These are phyloP conservation scores for Pheosia tremula DNA, from an alignment of 2,888 invertebrate genomes.

Conservation along the genomic window DNA sequence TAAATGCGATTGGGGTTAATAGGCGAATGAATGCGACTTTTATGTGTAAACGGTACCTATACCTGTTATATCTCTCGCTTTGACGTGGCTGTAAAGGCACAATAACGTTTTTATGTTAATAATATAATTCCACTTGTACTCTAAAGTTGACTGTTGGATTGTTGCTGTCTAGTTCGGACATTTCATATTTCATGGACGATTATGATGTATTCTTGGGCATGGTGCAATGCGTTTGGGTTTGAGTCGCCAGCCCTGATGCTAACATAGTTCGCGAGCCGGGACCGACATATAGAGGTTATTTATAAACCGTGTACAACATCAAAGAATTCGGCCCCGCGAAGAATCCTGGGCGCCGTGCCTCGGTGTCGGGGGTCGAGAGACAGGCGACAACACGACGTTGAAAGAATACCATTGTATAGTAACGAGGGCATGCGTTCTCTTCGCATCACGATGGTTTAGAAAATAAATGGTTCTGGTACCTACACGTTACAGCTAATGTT, in stretches of 20 bases:
- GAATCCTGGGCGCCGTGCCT: background rate
- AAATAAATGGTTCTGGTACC: background rate
- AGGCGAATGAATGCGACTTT: slow-evolving; percentile 6
- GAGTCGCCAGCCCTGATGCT: background rate
- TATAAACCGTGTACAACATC: slow-evolving; percentile 4
- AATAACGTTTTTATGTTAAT: background rate
- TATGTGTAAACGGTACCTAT: slow-evolving; percentile 4
- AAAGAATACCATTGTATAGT: slow-evolving; percentile 21
- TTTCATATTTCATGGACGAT: no score
- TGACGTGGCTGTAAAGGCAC: background rate
- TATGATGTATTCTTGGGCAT: no score
- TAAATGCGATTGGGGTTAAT: slow-evolving; percentile 37
- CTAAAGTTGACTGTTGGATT: background rate
- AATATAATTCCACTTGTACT: background rate
- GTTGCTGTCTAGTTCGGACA: no score
- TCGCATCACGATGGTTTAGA: background rate
- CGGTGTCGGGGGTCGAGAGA: slow-evolving; percentile 4
- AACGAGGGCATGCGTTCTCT: no score
- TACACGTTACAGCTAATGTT: no score
- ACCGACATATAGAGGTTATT: slow-evolving; percentile 2
- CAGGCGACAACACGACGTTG: slow-evolving; percentile 9
- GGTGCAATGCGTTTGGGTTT: background rate
- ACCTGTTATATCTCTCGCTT: background rate
- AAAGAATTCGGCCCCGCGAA: slow-evolving; percentile 6
- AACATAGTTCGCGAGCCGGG: slow-evolving; percentile 1